Evolutionary conservation across 2,797 vertebrate genomes (phyloP).

Genomic region (Acipenser ruthenus): DNA sequence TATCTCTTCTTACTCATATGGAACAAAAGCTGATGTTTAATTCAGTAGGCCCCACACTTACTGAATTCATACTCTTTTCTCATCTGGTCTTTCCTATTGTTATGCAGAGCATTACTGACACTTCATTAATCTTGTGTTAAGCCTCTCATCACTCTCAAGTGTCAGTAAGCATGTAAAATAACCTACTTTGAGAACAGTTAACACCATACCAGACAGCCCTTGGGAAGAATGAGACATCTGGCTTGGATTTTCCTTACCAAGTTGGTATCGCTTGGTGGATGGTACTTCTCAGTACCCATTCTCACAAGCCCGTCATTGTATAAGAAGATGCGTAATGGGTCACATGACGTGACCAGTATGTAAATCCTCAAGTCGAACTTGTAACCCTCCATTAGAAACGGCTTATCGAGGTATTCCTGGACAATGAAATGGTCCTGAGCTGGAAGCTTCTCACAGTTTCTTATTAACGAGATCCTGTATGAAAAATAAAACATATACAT

Average conservation of each 20-base stretch:
- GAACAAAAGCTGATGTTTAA: too few species aligned
- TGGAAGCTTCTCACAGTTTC: constrained; percentile 92
- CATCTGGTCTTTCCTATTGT: constrained; percentile 23
- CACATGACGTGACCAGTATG: constrained; percentile 92
- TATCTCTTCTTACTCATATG: too few species aligned
- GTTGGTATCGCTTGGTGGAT: constrained; percentile 86
- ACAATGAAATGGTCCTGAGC: constrained; percentile 95
- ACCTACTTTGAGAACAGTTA: constrained; percentile 28
- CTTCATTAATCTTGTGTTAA: constrained; percentile 42
- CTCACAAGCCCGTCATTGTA: constrained; percentile 95
- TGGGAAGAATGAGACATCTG: constrained; percentile 49
- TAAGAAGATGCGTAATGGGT: constrained; percentile 91
- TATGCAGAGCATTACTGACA: constrained; percentile 44
- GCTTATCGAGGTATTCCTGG: constrained; percentile 97
- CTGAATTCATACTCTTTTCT: too few species aligned
- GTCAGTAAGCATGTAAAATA: constrained; percentile 42
- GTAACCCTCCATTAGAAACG: constrained; percentile 96
- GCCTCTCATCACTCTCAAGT: constrained; percentile 46
- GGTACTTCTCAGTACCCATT: constrained; percentile 97
- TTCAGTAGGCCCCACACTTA: background rate
- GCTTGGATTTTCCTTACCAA: constrained; percentile 66
- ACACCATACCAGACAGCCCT: constrained; percentile 37
- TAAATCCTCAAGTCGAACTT: constrained; percentile 97
- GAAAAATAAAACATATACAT: constrained; percentile 39
- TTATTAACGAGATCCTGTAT: constrained; percentile 89